These are phyloP conservation scores for Benitochromis conjunctus DNA, from an alignment of 2,113 vertebrate species.

Conservation along the genomic window DNA sequence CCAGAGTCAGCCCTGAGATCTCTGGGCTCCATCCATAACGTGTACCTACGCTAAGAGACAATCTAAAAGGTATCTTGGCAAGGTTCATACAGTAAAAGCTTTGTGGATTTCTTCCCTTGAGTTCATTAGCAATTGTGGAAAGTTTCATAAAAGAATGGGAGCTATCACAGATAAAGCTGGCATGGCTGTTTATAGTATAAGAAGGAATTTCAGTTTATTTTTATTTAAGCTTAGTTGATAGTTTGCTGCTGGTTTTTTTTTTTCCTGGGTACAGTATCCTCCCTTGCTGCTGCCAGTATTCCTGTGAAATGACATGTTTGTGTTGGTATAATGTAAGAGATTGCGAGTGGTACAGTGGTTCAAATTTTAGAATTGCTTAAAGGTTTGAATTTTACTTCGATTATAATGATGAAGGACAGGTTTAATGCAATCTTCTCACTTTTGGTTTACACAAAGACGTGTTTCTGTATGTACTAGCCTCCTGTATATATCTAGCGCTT, in stretches of 20 bases:
- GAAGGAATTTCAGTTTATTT: conserved; percentile 16
- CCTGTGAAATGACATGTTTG: conserved; percentile 65
- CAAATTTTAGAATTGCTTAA: neutral
- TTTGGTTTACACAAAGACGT: neutral
- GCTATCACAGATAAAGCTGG: neutral
- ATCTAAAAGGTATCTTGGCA: conserved; percentile 6
- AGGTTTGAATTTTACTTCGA: neutral
- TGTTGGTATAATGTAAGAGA: conserved; percentile 64
- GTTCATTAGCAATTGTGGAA: conserved; percentile 3
- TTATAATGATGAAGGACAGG: neutral
- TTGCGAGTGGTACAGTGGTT: neutral
- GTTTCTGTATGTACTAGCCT: neutral
- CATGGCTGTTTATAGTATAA: neutral
- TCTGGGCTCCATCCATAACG: conserved; percentile 1
- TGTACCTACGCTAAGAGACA: neutral
- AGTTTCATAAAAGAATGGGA: conserved; percentile 1
- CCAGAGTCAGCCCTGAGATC: conserved; percentile 15
- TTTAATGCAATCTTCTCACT: neutral
- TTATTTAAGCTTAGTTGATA: conserved; percentile 1
- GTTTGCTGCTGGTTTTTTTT: conserved; percentile 23
- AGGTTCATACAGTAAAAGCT: neutral
- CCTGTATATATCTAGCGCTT: neutral
- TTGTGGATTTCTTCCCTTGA: neutral
- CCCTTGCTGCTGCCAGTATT: neutral
- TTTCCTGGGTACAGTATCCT: conserved; percentile 9